Base-by-base conservation (phyloP, 2,797 vertebrate genomes). In the Sylvia borin region DNA sequence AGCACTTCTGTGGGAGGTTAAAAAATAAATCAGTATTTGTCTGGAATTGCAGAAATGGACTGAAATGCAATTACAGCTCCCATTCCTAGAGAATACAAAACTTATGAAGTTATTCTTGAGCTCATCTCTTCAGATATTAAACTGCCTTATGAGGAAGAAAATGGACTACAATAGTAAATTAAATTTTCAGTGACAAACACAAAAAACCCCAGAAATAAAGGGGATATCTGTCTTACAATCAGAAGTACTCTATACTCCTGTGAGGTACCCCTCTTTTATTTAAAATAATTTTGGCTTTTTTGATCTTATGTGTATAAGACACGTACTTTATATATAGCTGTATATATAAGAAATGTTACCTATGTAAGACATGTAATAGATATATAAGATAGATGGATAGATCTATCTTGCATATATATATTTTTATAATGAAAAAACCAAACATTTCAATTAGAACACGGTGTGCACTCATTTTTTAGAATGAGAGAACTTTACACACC, bases 91-190 rank as follows among this genome's bases (percentile, higher is more conserved):
- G 84, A 48, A 91, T 58, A 77, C 16, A 92, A 90, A 85, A 91
- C 74, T 79, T 54, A 82, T 74, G 3, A 89, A 74, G n/a, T 68
- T 90, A 79, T 90, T 90, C 42, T 67, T 93, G 72, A 93, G 79
- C 45, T 80, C 45, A 45, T 65, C n/a, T 87, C 71, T 83, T 89
- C 78, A 73, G 29, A 64, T 82, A 94, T 61, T 71, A 57, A 83
- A 85, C n/a, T 91, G 50, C 27, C 81, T 90, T 62, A 87, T 48
- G 22, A 74, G 9, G 51, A 91, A 82, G 53, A 91, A 87, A 93
- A 60, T 3, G 1, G 47, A 77, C 21, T 40, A 66, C 32, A 92
- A 67, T 3, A 81, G 66, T 54, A 83, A 85, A 83, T 71, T 53
- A 82, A 77, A 82, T 54, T 15, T 58, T 80, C 57, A 83, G n/a